Conservation (phyloP, 2,797 vertebrate species). For the Crocidura indochinensis region DNA sequence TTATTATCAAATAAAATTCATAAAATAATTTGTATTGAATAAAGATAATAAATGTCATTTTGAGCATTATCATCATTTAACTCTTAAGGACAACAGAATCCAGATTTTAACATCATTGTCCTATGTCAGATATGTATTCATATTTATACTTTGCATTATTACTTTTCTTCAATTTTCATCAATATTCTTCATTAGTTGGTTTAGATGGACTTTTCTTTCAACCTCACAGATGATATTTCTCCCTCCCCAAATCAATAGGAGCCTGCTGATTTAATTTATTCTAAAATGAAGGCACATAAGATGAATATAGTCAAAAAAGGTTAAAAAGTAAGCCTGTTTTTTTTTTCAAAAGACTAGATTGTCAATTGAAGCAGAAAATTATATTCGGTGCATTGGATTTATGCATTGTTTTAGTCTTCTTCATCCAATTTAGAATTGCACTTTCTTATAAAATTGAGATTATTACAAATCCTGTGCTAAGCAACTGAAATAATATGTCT, state of each 20-base stretch:
- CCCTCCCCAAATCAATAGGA: slow-evolving; percentile 72
- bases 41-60: slow-evolving; percentile 21
- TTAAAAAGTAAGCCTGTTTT: slow-evolving; percentile 75
- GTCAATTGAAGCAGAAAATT: slow-evolving; percentile 88
- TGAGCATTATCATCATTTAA: slow-evolving; percentile 15
- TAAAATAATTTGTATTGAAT: too few relatives aligned
- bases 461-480: slow-evolving; percentile 80
- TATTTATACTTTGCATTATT: slow-evolving; percentile 59
- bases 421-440: slow-evolving; percentile 57
- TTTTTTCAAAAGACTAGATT: slow-evolving; percentile 79
- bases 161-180: slow-evolving; percentile 68
- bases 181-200: slow-evolving; percentile 52
- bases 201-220: slow-evolving; percentile 70
- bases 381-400: slow-evolving; percentile 77
- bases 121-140: slow-evolving; percentile 46
- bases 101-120: slow-evolving; percentile 39
- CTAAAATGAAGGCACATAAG: slow-evolving; percentile 76
- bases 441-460: slow-evolving; percentile 80
- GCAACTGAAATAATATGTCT: slow-evolving; percentile 71
- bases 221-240: slow-evolving; percentile 66
- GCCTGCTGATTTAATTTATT: slow-evolving; percentile 79
- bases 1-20: too few relatives aligned
- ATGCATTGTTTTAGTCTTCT: slow-evolving; percentile 79
- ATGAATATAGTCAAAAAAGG: slow-evolving; percentile 72
- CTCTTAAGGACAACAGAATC: slow-evolving; percentile 40